phyloP scores from a whole-genome alignment of 2,888 invertebrate genomes.

The Villa cingulata region DNA sequence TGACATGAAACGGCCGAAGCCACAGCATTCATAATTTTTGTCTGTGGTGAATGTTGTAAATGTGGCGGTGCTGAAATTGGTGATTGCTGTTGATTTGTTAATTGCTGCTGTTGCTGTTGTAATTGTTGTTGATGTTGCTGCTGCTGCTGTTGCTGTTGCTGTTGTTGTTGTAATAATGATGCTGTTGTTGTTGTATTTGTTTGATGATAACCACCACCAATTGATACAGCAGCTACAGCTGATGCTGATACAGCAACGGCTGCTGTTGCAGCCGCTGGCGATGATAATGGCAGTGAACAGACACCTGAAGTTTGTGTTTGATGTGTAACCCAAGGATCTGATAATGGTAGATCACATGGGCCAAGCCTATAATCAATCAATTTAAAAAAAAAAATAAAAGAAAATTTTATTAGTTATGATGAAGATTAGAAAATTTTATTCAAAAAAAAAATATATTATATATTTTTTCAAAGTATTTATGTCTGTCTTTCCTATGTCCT shows the following conservation, averaged over 20 bases:
- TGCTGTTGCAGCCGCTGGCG: constrained; percentile 34
- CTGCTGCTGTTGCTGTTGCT: constrained; percentile 15
- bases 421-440: background rate
- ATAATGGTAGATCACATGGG: constrained; percentile 70
- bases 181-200: constrained; percentile 16
- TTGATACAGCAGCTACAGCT: constrained; percentile 15
- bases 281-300: constrained; percentile 40
- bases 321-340: constrained; percentile 33
- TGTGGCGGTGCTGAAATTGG: constrained; percentile 22
- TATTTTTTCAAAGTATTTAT: no score
- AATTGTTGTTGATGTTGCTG: constrained; percentile 15
- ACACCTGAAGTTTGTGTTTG: constrained; percentile 17
- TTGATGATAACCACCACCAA: constrained; percentile 18
- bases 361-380: constrained; percentile 57
- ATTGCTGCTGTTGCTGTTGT: constrained; percentile 12
- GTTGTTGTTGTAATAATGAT: constrained; percentile 16
- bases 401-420: no score
- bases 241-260: constrained; percentile 29
- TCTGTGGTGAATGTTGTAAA: constrained; percentile 24
- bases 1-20: constrained; percentile 36
- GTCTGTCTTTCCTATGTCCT: no score
- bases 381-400: constrained; percentile 12
- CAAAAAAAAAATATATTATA: no score
- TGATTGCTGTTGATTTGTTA: constrained; percentile 22
- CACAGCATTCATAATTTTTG: constrained; percentile 37